These are phyloP conservation scores for Xiphias gladius DNA, from an alignment of 2,113 vertebrate species.

Conservation along the genomic window DNA sequence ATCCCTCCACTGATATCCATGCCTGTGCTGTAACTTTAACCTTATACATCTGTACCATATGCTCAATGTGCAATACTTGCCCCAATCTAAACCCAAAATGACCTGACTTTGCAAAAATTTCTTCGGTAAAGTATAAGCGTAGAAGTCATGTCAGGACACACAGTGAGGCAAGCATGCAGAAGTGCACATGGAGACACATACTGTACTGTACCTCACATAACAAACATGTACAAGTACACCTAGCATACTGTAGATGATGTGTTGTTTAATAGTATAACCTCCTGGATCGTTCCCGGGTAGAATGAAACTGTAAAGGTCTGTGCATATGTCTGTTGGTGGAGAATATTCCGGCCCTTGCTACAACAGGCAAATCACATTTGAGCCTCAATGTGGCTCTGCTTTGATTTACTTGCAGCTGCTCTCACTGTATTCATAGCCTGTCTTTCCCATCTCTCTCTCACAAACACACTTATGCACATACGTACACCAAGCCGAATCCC, in stretches of 20 bases:
- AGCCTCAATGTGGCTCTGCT: slow-evolving; percentile 65
- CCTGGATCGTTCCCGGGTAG: slow-evolving; percentile 10
- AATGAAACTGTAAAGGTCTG: slow-evolving; percentile 64
- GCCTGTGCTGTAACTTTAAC: neutral
- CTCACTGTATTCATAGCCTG: slow-evolving; percentile 33
- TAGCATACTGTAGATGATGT: slow-evolving; percentile 7
- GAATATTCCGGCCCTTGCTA: slow-evolving; percentile 52
- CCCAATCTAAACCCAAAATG: neutral
- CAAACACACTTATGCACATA: slow-evolving; percentile 8
- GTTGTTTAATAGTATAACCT: slow-evolving; percentile 22
- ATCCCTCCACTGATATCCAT: slow-evolving; percentile 9
- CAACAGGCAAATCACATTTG: slow-evolving; percentile 71
- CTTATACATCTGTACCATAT: slow-evolving; percentile 1
- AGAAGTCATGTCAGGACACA: neutral
- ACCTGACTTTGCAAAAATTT: slow-evolving; percentile 7
- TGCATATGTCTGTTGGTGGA: slow-evolving; percentile 51
- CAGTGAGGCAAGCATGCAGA: neutral
- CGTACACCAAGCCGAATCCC: slow-evolving; percentile 43
- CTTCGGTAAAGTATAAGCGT: neutral
- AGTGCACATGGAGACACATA: neutral
- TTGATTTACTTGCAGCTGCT: slow-evolving; percentile 65
- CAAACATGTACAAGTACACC: neutral
- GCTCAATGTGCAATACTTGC: too few species aligned
- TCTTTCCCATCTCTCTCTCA: slow-evolving; percentile 8
- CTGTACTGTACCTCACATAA: neutral